phyloP scores from a whole-genome alignment of 2,888 invertebrate genomes.

The Caenorhabditis sp. region DNA sequence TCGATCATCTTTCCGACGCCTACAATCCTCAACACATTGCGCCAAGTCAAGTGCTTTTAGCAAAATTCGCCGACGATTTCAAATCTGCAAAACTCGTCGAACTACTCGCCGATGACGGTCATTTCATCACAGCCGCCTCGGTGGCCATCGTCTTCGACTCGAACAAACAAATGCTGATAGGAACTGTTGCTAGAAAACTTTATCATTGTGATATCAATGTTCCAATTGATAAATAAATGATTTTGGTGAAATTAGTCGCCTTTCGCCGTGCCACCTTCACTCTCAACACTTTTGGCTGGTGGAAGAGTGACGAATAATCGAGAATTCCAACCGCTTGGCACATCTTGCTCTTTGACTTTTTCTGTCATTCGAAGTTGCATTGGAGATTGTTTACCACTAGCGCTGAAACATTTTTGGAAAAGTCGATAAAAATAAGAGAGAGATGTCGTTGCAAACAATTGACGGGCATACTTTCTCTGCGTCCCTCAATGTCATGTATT shows the following conservation, averaged over 20 bases:
- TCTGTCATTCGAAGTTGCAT: constrained; percentile 18
- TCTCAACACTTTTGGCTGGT: not conserved
- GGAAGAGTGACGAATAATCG: constrained; percentile 24
- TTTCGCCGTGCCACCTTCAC: too few species aligned
- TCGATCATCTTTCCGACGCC: constrained; percentile 20
- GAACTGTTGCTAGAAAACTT: constrained; percentile 34
- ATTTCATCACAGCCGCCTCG: constrained; percentile 28
- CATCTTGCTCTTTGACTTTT: constrained; percentile 30
- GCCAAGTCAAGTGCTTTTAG: constrained; percentile 42
- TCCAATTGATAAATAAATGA: constrained; percentile 16
- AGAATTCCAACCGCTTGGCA: constrained; percentile 32
- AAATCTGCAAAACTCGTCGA: constrained; percentile 30
- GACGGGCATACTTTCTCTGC: too few species aligned
- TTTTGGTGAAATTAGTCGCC: too few species aligned
- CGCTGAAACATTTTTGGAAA: not conserved
- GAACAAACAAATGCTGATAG: constrained; percentile 36
- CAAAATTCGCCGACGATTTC: constrained; percentile 36
- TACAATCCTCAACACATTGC: constrained; percentile 11
- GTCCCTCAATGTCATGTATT: too few species aligned
- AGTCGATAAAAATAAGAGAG: too few species aligned
- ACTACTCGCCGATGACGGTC: constrained; percentile 39
- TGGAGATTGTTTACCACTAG: not conserved
- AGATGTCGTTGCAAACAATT: too few species aligned
- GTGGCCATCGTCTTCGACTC: constrained; percentile 21
- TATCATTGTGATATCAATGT: constrained; percentile 29